Base-by-base conservation (phyloP, 2,888 invertebrate species). In the Meandrusa payeni region DNA sequence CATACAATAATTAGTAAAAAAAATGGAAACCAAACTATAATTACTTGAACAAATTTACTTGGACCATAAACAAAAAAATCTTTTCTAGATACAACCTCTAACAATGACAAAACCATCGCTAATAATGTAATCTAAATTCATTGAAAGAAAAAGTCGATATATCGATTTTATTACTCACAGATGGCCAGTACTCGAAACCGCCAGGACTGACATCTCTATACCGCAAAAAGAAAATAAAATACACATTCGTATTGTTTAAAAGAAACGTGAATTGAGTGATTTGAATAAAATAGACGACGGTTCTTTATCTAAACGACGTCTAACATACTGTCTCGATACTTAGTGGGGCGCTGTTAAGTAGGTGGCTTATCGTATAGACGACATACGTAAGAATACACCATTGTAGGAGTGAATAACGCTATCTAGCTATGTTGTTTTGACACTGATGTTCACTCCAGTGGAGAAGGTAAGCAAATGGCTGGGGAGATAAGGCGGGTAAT, bases 101-200 rank as follows among this genome's bases (percentile, higher is more conserved):
- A n/a, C n/a, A n/a, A 34, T 28, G 20, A 11, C 19, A 23, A 22
- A 10, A 73, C 69, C 73, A 74, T 77, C 69, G 73, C 64, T 76
- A 77, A 78, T 77, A 69, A 65, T 65, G 63, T 67, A 62, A 77
- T 79, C 70, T 77, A 77, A 79, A 80, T 76, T 78, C 76, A 75
- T 64, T 69, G 64, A 55, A 61, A 64, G 57, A 46, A 28, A 42
- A 51, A 55, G 57, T 59, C 51, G 59, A 60, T 58, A 26, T 38
- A n/a, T 34, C 10, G 17, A 34, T 29, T 49, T 33, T 29, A 41
- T 37, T 28, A 42, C 27, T 24, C 7, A 37, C 5, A 48, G 38
- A 39, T 38, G 46, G 33, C 31, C 36, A 29, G 7, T 9, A 41
- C 31, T 27, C 19, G 28, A 26, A 15, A 20, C 5, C 19, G 9